phyloP scores from a whole-genome alignment of 2,797 vertebrate genomes.

The Enteromius paludinosus region DNA sequence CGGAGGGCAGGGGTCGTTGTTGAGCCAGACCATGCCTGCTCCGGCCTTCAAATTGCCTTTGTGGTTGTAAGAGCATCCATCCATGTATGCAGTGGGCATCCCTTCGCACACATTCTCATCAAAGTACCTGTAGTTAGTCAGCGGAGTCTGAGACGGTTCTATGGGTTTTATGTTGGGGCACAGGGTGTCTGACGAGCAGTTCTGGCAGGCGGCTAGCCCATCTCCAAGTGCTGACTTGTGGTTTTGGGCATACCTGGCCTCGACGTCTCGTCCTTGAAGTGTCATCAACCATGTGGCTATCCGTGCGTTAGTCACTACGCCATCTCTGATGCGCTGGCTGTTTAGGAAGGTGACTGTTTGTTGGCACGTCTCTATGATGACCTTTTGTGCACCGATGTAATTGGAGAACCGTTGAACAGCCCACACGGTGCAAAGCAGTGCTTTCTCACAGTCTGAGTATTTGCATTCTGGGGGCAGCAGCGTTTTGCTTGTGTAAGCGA shows the following conservation, averaged over 20 bases:
- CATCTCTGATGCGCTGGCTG: background rate
- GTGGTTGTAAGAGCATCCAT: no score
- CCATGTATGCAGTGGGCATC: background rate
- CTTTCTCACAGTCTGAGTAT: background rate
- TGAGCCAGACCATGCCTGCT: no score
- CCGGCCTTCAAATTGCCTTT: no score
- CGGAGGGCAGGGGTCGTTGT: no score
- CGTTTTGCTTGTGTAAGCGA: background rate
- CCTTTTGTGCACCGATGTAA: background rate
- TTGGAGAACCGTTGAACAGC: background rate
- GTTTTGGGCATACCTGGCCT: background rate
- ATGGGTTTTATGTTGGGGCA: no score
- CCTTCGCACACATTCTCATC: no score
- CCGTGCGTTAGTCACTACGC: background rate
- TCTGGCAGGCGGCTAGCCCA: background rate
- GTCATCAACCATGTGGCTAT: background rate
- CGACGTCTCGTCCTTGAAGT: background rate
- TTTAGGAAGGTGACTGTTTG: background rate
- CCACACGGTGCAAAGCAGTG: background rate
- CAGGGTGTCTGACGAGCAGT: background rate
- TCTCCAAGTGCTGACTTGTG: background rate
- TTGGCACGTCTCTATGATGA: background rate
- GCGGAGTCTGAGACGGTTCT: no score
- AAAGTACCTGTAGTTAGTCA: no score
- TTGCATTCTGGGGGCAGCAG: constrained; percentile 14